phyloP scores from a whole-genome alignment of 2,888 invertebrate species.

The Callinectes sapidus region DNA sequence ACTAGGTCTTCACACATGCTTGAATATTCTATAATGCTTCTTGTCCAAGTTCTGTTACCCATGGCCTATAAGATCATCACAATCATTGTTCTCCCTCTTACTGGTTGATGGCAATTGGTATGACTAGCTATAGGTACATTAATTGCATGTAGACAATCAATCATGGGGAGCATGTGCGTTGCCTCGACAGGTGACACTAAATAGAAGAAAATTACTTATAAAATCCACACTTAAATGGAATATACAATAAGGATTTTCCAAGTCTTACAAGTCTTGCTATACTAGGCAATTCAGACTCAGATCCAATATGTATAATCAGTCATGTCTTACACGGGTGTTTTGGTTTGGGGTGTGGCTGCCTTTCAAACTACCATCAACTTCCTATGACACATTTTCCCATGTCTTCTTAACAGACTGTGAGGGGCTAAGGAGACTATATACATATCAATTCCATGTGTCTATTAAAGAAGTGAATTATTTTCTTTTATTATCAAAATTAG shows the following conservation, averaged over 20 bases:
- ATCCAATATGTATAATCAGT: neutral
- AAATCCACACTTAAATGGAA: too few relatives aligned
- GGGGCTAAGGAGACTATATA: neutral
- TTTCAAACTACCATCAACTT: neutral
- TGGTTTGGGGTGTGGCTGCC: neutral
- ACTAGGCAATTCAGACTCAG: neutral
- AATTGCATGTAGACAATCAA: neutral
- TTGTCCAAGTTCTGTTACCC: too few relatives aligned
- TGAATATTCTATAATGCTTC: too few relatives aligned
- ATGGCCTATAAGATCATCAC: neutral
- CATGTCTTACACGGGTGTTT: neutral
- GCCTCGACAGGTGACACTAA: neutral
- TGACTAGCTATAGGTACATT: neutral
- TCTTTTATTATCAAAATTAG: neutral
- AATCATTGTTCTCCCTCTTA: neutral
- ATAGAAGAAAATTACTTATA: neutral
- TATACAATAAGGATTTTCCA: neutral
- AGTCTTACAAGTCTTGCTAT: neutral
- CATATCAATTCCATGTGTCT: neutral
- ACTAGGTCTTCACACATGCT: too few relatives aligned
- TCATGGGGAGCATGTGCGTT: too few relatives aligned
- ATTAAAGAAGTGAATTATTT: neutral
- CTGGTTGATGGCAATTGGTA: neutral
- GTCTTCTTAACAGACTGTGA: neutral
- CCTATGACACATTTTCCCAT: neutral